These are phyloP conservation scores for Sterrhoptilus dennistouni DNA, from an alignment of 2,113 vertebrate species.

Conservation along the genomic window DNA sequence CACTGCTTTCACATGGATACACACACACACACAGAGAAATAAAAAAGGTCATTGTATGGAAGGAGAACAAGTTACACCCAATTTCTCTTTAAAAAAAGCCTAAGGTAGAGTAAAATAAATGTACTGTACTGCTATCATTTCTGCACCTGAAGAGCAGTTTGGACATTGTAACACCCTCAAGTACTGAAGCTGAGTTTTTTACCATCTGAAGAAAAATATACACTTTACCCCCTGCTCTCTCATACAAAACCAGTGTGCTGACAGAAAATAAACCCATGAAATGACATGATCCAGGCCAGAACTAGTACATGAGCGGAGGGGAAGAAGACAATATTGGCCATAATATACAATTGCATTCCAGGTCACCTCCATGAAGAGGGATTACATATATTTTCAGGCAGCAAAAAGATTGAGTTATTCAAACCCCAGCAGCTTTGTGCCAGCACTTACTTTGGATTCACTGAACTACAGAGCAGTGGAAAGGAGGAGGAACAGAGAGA, in stretches of 20 bases:
- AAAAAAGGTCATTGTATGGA: background rate
- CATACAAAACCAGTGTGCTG: background rate
- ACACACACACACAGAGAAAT: background rate
- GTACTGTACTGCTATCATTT: background rate
- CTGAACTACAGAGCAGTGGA: background rate
- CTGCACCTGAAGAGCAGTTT: background rate
- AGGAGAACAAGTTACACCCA: background rate
- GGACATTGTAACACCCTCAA: background rate
- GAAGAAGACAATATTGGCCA: background rate
- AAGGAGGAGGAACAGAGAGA: background rate
- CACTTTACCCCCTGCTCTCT: background rate
- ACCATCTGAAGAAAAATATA: background rate
- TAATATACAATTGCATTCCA: background rate
- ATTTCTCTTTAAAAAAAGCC: background rate
- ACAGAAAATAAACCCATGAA: background rate
- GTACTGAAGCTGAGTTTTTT: background rate
- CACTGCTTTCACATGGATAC: background rate
- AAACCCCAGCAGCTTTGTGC: background rate
- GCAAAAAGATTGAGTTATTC: background rate
- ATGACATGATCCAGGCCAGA: background rate
- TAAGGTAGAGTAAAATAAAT: background rate
- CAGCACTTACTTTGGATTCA: background rate
- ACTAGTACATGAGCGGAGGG: fast-evolving
- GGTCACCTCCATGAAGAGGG: background rate
- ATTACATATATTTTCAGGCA: background rate